Conservation (phyloP, 2,113 vertebrate species). For the Tamias sibiricus region DNA sequence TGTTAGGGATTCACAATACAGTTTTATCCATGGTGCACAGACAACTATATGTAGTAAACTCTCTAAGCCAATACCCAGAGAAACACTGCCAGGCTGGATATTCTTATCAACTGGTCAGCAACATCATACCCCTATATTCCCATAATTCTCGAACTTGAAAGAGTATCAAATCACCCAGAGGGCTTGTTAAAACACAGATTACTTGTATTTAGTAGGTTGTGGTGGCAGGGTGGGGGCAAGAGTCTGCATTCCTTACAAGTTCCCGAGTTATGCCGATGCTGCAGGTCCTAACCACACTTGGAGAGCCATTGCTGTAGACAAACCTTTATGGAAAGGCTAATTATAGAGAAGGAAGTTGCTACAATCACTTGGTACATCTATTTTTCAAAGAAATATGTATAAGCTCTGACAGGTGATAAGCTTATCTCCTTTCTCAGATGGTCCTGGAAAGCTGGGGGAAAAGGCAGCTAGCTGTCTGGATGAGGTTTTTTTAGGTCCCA, state of each 20-base stretch:
- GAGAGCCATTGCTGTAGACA: neutral
- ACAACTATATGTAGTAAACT: neutral
- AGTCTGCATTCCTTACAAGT: neutral
- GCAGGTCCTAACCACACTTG: neutral
- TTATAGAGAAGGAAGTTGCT: neutral
- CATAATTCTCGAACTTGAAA: neutral
- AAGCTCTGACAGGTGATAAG: neutral
- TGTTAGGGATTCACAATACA: neutral
- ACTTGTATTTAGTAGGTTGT: neutral
- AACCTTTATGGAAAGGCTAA: neutral
- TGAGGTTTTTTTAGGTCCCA: neutral
- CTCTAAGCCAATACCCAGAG: neutral
- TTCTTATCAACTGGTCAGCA: neutral
- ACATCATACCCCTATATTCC: neutral
- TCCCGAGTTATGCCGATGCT: neutral
- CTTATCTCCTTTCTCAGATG: neutral
- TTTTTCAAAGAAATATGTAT: neutral
- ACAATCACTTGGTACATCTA: neutral
- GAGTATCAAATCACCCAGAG: neutral
- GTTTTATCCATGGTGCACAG: neutral
- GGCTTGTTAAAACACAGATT: neutral
- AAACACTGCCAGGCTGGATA: no score
- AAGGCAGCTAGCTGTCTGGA: no score
- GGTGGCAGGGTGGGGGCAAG: neutral
- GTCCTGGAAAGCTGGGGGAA: neutral